phyloP scores from a whole-genome alignment of 2,113 vertebrate species.

The Otolemur garnettii region DNA sequence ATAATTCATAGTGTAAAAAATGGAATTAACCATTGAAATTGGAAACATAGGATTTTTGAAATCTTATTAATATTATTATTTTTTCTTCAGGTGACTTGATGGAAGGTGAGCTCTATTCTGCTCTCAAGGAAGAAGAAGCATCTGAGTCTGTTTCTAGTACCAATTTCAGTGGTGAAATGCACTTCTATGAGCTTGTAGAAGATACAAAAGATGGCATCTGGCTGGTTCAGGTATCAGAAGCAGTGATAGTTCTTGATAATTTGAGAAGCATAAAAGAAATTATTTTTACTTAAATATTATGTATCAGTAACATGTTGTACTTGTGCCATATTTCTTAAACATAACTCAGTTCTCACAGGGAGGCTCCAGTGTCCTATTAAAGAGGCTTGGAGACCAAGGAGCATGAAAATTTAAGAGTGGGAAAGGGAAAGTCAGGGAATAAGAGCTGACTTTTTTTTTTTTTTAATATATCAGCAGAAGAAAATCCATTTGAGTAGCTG shows the following conservation, averaged over 20 bases:
- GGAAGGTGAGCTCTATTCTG: constrained; percentile 98
- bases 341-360: neutral
- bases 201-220: constrained; percentile 99
- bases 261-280: constrained; percentile 49
- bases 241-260: neutral
- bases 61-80: constrained; percentile 18
- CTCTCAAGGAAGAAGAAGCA: constrained; percentile 96
- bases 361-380: neutral
- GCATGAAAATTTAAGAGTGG: neutral
- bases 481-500: constrained; percentile 51
- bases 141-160: constrained; percentile 94
- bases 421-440: neutral
- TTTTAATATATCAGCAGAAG: neutral
- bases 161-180: constrained; percentile 98
- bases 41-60: constrained; percentile 12
- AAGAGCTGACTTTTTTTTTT: neutral
- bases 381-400: neutral
- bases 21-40: constrained; percentile 36
- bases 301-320: constrained; percentile 24
- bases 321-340: neutral
- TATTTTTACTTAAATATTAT: constrained; percentile 48
- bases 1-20: neutral
- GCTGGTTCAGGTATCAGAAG: constrained; percentile 95
- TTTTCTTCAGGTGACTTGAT: constrained; percentile 93
- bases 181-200: constrained; percentile 98